These are phyloP conservation scores for Diglossa cyanea DNA, from an alignment of 2,797 vertebrate genomes.

Conservation along the genomic window DNA sequence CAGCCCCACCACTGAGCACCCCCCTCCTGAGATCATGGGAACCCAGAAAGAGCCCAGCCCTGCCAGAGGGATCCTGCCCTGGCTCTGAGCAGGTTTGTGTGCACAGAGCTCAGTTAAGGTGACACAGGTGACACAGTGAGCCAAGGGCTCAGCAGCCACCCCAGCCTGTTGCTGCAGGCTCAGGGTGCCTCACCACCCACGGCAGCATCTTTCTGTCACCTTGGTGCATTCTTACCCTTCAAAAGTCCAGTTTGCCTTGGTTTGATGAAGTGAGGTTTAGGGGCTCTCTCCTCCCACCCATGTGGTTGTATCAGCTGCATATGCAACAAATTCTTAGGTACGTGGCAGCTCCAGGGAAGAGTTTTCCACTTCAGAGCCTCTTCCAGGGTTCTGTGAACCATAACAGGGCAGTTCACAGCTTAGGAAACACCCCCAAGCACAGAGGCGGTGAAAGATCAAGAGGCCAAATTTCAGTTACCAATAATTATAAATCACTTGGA, in stretches of 20 bases:
- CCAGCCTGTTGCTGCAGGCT: rapidly evolving
- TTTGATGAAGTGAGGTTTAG: not conserved
- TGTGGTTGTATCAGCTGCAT: not conserved
- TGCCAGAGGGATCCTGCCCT: rapidly evolving
- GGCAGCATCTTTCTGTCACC: not conserved
- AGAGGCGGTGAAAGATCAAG: not conserved
- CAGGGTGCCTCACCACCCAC: not conserved
- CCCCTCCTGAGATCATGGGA: not conserved
- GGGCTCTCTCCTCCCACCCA: no score
- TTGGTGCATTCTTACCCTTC: not conserved
- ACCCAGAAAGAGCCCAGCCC: not conserved
- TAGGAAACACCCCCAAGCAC: not conserved
- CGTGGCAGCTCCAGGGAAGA: not conserved
- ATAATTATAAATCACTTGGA: not conserved
- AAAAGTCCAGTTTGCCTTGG: not conserved
- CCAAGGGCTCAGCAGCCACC: not conserved
- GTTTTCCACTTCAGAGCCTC: not conserved
- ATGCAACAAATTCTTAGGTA: no score
- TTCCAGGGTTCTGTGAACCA: not conserved
- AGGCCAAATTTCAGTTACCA: not conserved
- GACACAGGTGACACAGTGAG: rapidly evolving
- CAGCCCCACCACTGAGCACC: not conserved
- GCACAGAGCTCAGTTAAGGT: not conserved
- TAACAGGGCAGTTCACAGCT: not conserved
- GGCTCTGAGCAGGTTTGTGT: not conserved